Evolutionary conservation across 1,140 invertebrate genomes (phyloP).

Genomic region (Paraescarpia echinospica): DNA sequence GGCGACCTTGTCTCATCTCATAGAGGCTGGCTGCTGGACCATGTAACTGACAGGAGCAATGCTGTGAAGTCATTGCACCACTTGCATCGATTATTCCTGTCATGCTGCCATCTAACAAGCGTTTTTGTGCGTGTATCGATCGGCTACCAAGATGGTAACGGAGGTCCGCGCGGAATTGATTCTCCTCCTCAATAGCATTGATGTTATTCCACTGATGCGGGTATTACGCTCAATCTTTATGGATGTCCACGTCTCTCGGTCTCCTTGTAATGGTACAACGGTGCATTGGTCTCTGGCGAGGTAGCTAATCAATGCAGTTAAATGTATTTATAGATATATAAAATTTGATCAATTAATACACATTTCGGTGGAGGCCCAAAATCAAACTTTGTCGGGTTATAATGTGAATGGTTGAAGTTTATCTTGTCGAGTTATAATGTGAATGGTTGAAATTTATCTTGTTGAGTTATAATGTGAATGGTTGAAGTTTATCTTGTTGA

Average conservation of each 20-base stretch:
- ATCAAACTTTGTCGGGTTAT: too few species aligned
- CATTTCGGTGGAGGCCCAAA: background rate
- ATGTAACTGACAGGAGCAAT: background rate
- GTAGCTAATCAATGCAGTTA: background rate
- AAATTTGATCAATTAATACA: background rate
- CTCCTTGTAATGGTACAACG: background rate
- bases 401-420: too few species aligned
- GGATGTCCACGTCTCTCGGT: background rate
- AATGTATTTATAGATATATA: background rate
- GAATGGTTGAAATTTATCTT: too few species aligned
- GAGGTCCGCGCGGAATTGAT: background rate
- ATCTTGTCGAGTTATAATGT: too few species aligned
- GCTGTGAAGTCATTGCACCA: background rate
- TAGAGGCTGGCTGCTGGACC: background rate
- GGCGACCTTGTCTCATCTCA: background rate
- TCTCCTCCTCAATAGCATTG: background rate
- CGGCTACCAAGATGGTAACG: background rate
- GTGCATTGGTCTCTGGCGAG: background rate
- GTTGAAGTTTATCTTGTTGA: too few species aligned
- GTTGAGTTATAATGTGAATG: too few species aligned
- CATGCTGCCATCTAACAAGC: background rate
- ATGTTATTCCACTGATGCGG: background rate
- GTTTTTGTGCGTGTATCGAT: background rate
- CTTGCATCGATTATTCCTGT: background rate
- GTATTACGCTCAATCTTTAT: background rate